Evolutionary conservation across 2,888 invertebrate species (phyloP), one percentile per base, ranked within the genome.

Genomic region (Lacanobia wlatinum): DNA sequence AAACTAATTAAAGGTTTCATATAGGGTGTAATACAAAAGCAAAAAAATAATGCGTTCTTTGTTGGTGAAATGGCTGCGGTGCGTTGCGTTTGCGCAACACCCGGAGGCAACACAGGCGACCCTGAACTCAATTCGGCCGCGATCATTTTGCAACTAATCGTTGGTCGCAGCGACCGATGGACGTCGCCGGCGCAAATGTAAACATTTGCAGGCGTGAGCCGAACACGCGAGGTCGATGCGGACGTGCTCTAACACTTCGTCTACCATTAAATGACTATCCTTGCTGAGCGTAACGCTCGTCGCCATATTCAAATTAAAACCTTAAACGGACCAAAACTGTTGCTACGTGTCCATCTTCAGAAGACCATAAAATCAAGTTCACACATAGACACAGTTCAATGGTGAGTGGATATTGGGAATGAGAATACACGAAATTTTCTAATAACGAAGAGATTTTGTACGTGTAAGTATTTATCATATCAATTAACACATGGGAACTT

Each of bases 131-230:
- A 95, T 96, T 93, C 92, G 92, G 91, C 87, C 87, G 92, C 93
- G 93, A 94, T 92, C 93, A 94, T 96, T 96, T 96, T 95, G 96
- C 96, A 95, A 96, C 94, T 94, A 93, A 94, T 94, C 94, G 93
- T 89, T 90, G 93, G 91, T 90, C 89, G 90, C 88, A 89, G 90
- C 89, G 90, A 88, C 89, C 89, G 90, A 89, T 90, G 89, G 90
- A 88, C 90, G 90, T 90, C 90, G 90, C 91, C 93, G 93, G 93
- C 90, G 92, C 92, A 96, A 96, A 96, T 96, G 95, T 96, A 96
- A 96, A 96, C 96, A 96, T 96, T 96, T 93, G 94, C 96, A 96
- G 94, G 94, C 95, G 93, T 88, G 87, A 88, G 91, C 89, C 94
- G 92, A 91, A 86, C 91, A 86, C 89, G 81, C 96, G 95, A 96